phyloP scores from a whole-genome alignment of 2,888 invertebrate species.

The Tethea ocularis region DNA sequence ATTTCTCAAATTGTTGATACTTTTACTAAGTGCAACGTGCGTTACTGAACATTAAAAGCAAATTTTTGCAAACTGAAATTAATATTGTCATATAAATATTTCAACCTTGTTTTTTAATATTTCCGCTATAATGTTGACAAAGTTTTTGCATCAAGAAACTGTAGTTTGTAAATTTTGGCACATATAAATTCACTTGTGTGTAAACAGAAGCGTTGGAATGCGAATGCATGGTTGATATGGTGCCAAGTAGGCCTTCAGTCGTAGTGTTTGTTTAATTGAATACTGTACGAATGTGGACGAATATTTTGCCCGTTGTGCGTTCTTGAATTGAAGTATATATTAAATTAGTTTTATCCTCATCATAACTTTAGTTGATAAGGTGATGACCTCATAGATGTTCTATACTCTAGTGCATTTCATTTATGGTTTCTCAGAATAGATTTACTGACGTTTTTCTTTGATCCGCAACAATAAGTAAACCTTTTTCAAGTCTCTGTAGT shows the following conservation, averaged over 20 bases:
- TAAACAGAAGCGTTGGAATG: slow-evolving; percentile 37
- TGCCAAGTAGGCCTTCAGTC: slow-evolving; percentile 46
- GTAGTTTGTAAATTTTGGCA: slow-evolving; percentile 15
- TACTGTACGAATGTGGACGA: slow-evolving; percentile 29
- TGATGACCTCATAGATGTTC: neutral
- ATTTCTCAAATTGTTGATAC: too few species aligned
- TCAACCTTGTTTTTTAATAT: slow-evolving; percentile 18
- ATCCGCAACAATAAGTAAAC: too few species aligned
- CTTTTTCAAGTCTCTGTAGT: too few species aligned
- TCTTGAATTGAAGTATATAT: neutral
- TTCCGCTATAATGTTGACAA: slow-evolving; percentile 19
- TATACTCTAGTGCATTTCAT: too few species aligned
- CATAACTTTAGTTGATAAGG: neutral
- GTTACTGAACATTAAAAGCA: too few species aligned
- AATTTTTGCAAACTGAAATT: neutral
- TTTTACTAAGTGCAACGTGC: too few species aligned
- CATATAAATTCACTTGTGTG: slow-evolving; percentile 35
- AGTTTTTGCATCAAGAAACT: slow-evolving; percentile 20
- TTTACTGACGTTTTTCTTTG: too few species aligned
- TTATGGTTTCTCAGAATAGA: neutral
- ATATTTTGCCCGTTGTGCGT: slow-evolving; percentile 21
- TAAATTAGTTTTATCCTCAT: neutral
- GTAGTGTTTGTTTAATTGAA: slow-evolving; percentile 38
- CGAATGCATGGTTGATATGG: slow-evolving; percentile 42
- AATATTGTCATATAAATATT: neutral